Evolutionary conservation across 2,113 vertebrate genomes (phyloP).

Genomic region (Crotalus viridis): DNA sequence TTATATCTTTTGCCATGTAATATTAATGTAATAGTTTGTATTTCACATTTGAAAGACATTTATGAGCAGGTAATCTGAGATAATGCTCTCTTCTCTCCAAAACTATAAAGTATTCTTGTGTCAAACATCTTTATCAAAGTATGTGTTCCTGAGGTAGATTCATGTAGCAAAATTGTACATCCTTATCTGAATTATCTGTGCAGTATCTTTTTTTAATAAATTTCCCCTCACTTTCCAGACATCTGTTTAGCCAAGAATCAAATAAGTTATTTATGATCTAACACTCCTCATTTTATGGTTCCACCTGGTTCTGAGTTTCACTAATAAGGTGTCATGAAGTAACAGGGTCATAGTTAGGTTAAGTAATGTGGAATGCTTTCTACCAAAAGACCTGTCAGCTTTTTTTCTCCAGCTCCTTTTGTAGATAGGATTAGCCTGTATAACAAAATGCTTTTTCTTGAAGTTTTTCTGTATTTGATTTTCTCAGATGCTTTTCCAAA

Average conservation of each 20-base stretch:
- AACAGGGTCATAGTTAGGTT: neutral
- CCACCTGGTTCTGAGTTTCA: neutral
- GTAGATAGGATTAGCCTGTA: neutral
- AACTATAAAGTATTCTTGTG: neutral
- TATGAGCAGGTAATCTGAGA: neutral
- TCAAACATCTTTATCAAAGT: neutral
- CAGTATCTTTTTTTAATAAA: neutral
- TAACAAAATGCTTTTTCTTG: neutral
- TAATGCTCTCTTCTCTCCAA: neutral
- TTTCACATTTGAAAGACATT: neutral
- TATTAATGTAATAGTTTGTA: neutral
- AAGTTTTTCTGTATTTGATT: neutral
- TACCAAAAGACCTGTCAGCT: neutral
- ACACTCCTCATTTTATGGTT: neutral
- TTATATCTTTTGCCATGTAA: neutral
- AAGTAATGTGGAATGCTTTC: neutral
- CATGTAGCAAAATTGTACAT: neutral
- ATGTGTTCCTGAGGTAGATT: neutral
- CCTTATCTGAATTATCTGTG: neutral
- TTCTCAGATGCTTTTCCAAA: neutral
- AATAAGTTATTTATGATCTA: neutral
- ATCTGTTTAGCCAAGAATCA: neutral
- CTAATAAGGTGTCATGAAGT: neutral
- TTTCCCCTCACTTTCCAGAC: neutral
- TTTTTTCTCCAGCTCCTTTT: neutral